Evolutionary conservation across 2,888 invertebrate genomes (phyloP).

Genomic region (Caenorhabditis macrosperma): DNA sequence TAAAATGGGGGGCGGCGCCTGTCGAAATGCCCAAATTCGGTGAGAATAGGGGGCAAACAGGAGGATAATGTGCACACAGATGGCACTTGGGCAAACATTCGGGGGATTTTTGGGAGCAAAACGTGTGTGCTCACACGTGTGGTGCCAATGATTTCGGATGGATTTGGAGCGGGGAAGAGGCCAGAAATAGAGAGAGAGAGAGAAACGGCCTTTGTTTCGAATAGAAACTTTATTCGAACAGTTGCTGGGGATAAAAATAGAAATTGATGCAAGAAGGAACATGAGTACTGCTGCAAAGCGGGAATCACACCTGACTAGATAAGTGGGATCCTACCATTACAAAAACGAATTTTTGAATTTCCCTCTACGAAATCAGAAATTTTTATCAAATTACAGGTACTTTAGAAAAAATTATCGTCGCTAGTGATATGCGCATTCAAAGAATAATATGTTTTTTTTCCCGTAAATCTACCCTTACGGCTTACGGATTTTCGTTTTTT

Average conservation of each 20-base stretch:
- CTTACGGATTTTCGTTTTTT: too few species aligned
- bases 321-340: neutral
- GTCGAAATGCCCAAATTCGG: neutral
- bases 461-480: too few species aligned
- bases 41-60: constrained; percentile 18
- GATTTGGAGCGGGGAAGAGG: neutral
- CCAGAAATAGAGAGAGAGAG: too few species aligned
- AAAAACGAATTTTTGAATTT: neutral
- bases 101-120: constrained; percentile 1
- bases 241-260: neutral
- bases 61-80: constrained; percentile 1
- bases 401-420: neutral
- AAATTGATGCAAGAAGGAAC: too few species aligned
- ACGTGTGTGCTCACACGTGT: constrained; percentile 1
- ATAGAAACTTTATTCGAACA: neutral
- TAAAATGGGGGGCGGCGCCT: constrained; percentile 22
- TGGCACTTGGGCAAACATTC: constrained; percentile 6
- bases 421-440: too few species aligned
- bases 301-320: neutral
- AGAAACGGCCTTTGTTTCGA: too few species aligned
- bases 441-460: too few species aligned
- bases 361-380: neutral
- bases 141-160: neutral
- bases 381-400: neutral
- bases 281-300: too few species aligned